Conservation (phyloP, 1,140 invertebrate genomes). For the Drosophila tristis region DNA sequence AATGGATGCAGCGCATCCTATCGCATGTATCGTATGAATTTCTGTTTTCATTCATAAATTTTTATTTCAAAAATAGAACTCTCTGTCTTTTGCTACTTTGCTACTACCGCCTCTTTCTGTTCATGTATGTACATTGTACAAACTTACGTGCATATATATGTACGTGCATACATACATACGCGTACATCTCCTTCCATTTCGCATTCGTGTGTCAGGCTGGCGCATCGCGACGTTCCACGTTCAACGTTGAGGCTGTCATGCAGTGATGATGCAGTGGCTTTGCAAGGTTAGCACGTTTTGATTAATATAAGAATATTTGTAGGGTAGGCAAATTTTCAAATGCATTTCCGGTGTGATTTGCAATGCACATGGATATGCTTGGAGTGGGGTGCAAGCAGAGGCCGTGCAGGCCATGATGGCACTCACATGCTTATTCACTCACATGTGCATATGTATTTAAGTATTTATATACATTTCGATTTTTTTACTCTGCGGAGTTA, state of each 20-base stretch:
- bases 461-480: too few relatives aligned
- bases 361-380: slow-evolving; percentile 15
- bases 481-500: too few relatives aligned
- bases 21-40: slow-evolving; percentile 24
- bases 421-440: neutral
- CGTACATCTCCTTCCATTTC: neutral
- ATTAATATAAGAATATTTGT: slow-evolving; percentile 64
- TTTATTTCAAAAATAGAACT: slow-evolving; percentile 56
- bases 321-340: slow-evolving; percentile 37
- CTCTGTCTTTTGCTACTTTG: slow-evolving; percentile 12
- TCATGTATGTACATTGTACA: too few relatives aligned
- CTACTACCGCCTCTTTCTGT: neutral
- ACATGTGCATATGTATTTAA: neutral
- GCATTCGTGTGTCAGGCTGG: neutral
- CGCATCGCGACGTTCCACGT: neutral
- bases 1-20: slow-evolving; percentile 2
- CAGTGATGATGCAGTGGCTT: slow-evolving; percentile 8
- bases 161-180: too few relatives aligned
- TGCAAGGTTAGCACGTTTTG: slow-evolving; percentile 62
- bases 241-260: slow-evolving; percentile 29
- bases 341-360: slow-evolving; percentile 59
- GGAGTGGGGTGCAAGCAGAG: neutral
- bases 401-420: neutral
- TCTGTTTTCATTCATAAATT: slow-evolving; percentile 70
- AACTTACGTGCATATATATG: too few relatives aligned